Conservation (phyloP, 2,888 invertebrate genomes). For the Rhingia campestris region DNA sequence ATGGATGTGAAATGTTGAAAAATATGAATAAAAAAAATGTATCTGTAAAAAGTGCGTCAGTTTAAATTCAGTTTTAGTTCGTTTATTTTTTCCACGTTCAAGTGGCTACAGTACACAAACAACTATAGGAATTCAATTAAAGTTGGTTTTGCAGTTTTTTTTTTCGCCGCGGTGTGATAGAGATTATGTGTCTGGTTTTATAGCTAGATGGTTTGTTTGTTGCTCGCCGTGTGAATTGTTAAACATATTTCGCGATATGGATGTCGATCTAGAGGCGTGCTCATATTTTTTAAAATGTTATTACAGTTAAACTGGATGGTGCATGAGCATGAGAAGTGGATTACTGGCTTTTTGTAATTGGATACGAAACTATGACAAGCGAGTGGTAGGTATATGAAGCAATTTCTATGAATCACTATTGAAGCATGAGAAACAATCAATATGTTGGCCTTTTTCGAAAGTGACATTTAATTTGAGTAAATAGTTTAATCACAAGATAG, state of each 20-base stretch:
- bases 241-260: constrained; percentile 6
- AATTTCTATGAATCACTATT: too few species aligned
- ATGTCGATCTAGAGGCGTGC: constrained; percentile 17
- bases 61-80: constrained; percentile 24
- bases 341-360: constrained; percentile 36
- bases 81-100: neutral
- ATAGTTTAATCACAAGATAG: too few species aligned
- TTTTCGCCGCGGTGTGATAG: constrained; percentile 17
- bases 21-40: constrained; percentile 37
- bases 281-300: neutral
- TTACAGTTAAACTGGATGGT: too few species aligned
- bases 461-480: too few species aligned
- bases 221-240: neutral
- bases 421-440: too few species aligned
- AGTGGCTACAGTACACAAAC: neutral
- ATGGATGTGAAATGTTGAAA: constrained; percentile 54
- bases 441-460: too few species aligned
- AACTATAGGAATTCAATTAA: constrained; percentile 23
- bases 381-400: too few species aligned
- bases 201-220: neutral
- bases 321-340: constrained; percentile 10
- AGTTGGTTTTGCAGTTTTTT: constrained; percentile 4
- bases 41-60: constrained; percentile 58
- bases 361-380: constrained; percentile 4
- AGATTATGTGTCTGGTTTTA: constrained; percentile 11